Evolutionary conservation across 2,113 vertebrate genomes (phyloP), one percentile per base, ranked within the genome.

Genomic region (Candoia aspera): DNA sequence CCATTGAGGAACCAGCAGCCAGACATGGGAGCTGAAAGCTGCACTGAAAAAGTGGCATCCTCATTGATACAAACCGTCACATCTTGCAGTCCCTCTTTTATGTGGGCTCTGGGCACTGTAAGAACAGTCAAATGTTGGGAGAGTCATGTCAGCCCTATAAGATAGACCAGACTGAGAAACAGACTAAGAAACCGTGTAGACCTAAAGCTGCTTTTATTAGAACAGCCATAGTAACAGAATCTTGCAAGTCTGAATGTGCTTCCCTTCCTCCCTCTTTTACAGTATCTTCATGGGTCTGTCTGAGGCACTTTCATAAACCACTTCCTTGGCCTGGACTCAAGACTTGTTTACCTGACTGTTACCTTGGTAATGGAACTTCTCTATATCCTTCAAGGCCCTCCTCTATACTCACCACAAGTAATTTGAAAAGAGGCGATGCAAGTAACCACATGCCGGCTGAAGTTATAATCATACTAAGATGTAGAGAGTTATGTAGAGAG

Each of bases 1-100:
- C 98, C 98, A 0, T 98, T 98, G 92, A 99, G 94, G 96, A 98
- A 98, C 99, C 99, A 99, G 46, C 97, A 96, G 1, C 99, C 99
- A 0, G 97, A 97, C 84, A 99, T 98, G 0, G 95, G 93, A 0
- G 98, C 98, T 0, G 99, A 99, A 85, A 99, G 98, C 94, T 98
- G 98, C 37, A 99, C 98, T 54, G 98, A 98, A 96, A 99, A 99
- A 86, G 92, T 79, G 0, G 96, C 99, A 6, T 99, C 99, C 93
- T 98, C 97, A 0, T 98, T 98, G 0, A 98, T 98, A 12, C 93
- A 96, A 21, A 99, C 99, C 90, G 96, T 55, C 0, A 93, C 95
- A 1, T 99, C 98, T 95, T 98, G 98, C 94, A 99, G 97, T 83
- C 98, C 97, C 60, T 97, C 97, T 95, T 98, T 98, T 94, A 99